Conservation (phyloP, 2,888 invertebrate genomes). For the Monochamus alternatus region DNA sequence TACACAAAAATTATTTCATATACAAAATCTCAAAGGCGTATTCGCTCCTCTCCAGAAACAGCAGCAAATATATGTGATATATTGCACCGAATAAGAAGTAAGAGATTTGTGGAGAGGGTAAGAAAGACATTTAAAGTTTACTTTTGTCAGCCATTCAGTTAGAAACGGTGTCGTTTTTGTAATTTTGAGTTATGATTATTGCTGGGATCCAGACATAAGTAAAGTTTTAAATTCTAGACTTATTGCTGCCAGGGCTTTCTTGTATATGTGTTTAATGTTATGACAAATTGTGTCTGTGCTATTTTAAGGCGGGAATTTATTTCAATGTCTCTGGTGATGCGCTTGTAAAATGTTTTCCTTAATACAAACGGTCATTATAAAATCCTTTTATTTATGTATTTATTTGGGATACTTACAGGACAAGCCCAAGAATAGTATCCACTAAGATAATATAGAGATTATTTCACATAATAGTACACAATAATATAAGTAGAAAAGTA, state of each 20-base stretch:
- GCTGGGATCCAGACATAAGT: slow-evolving; percentile 56
- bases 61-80: slow-evolving; percentile 22
- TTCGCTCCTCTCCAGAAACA: neutral
- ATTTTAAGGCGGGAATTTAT: slow-evolving; percentile 35
- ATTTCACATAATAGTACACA: too few relatives aligned
- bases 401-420: too few relatives aligned
- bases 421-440: too few relatives aligned
- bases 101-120: slow-evolving; percentile 30
- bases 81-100: slow-evolving; percentile 21
- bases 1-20: neutral
- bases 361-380: neutral
- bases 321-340: slow-evolving; percentile 13
- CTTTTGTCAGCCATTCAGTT: slow-evolving; percentile 40
- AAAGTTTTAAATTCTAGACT: slow-evolving; percentile 57
- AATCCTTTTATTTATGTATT: neutral
- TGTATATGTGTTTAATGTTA: slow-evolving; percentile 44
- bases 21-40: neutral
- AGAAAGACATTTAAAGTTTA: slow-evolving; percentile 40
- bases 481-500: too few relatives aligned
- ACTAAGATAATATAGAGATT: too few relatives aligned
- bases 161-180: slow-evolving; percentile 52
- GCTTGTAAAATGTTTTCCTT: slow-evolving; percentile 23
- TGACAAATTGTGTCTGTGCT: slow-evolving; percentile 43
- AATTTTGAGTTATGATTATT: slow-evolving; percentile 62
- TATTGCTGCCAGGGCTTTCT: slow-evolving; percentile 58